These are phyloP conservation scores for Rhinolophus sinicus DNA, from an alignment of 2,113 vertebrate species.

Conservation along the genomic window DNA sequence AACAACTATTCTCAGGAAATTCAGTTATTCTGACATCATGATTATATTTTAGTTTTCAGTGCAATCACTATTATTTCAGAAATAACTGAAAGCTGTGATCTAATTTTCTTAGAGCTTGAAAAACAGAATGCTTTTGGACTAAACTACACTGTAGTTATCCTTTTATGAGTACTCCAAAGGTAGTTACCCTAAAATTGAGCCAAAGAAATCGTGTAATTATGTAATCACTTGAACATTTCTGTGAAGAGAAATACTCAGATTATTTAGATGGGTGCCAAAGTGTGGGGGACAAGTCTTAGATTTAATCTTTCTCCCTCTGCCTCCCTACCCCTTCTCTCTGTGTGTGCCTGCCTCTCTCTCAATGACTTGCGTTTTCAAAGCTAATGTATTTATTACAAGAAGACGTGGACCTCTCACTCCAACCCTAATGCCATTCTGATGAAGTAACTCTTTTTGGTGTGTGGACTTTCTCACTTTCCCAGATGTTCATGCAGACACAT, in stretches of 20 bases:
- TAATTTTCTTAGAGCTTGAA: neutral
- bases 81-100: neutral
- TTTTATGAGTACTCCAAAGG: neutral
- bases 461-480: neutral
- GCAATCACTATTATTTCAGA: neutral
- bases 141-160: neutral
- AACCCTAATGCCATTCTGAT: neutral
- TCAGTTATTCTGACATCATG: neutral
- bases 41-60: neutral
- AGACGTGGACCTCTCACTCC: neutral
- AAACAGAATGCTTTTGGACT: neutral
- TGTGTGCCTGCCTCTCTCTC: neutral
- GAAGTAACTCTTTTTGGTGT: neutral
- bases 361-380: neutral
- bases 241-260: neutral
- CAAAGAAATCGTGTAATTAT: neutral
- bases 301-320: neutral
- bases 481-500: neutral
- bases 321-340: neutral
- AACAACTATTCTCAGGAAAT: neutral
- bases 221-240: neutral
- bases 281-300: neutral
- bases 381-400: neutral
- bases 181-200: neutral
- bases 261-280: neutral